Conservation (phyloP, 2,888 invertebrate species). For the Leuctra nigra region DNA sequence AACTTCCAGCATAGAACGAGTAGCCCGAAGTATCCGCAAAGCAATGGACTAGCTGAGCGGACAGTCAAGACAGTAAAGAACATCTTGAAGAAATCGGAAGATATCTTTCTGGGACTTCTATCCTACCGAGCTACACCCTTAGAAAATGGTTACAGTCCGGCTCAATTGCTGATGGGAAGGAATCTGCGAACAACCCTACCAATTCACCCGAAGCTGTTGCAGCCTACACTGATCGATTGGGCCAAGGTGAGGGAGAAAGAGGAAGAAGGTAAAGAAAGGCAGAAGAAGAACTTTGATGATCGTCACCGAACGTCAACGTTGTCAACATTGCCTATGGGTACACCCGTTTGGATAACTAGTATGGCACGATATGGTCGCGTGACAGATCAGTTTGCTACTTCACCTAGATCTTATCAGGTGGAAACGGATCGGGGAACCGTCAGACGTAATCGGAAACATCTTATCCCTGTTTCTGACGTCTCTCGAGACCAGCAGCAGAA, state of each 20-base stretch:
- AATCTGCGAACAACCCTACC: conserved; percentile 24
- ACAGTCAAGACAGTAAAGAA: conserved; percentile 31
- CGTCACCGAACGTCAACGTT: conserved; percentile 27
- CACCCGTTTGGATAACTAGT: conserved; percentile 32
- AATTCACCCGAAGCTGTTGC: neutral
- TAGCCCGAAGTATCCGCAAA: conserved; percentile 30
- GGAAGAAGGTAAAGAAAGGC: conserved; percentile 20
- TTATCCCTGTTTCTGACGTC: neutral
- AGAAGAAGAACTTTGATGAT: conserved; percentile 28
- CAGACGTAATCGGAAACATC: neutral
- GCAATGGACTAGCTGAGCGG: conserved; percentile 30
- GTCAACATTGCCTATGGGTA: conserved; percentile 23
- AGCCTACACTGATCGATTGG: conserved; percentile 6
- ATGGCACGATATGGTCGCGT: neutral
- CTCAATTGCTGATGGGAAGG: conserved; percentile 33
- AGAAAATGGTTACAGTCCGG: conserved; percentile 31
- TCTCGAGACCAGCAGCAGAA: neutral
- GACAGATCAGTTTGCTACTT: neutral
- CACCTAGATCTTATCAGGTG: neutral
- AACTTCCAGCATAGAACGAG: conserved; percentile 28
- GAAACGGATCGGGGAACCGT: neutral
- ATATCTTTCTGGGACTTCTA: conserved; percentile 31
- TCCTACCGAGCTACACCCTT: conserved; percentile 31
- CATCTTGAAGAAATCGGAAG: conserved; percentile 30
- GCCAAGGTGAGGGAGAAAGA: conserved; percentile 21